These are phyloP conservation scores for Excalfactoria chinensis DNA, from an alignment of 2,113 vertebrate genomes.

Conservation along the genomic window DNA sequence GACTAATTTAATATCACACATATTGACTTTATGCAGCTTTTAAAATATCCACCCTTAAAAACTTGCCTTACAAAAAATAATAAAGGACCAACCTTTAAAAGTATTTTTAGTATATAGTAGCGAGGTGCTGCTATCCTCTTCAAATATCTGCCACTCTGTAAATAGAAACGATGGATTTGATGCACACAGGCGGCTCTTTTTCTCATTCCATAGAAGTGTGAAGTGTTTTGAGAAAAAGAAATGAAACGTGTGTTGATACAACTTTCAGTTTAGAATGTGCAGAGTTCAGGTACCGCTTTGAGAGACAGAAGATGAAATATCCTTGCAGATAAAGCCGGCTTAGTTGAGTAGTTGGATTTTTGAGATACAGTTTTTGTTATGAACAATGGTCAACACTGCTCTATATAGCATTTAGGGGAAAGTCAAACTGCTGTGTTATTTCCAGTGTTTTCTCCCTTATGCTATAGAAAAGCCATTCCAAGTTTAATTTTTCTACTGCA, in stretches of 20 bases:
- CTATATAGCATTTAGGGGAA: conserved; percentile 4
- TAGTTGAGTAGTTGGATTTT: background rate
- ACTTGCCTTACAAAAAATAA: background rate
- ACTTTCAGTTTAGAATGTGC: background rate
- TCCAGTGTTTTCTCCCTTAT: conserved; percentile 24
- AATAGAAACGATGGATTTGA: background rate
- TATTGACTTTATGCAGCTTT: background rate
- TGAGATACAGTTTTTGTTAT: background rate
- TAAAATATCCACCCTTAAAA: background rate
- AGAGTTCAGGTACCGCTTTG: background rate
- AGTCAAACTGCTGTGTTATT: background rate
- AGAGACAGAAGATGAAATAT: background rate
- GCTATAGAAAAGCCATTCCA: background rate
- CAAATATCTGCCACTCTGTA: background rate
- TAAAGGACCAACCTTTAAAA: background rate
- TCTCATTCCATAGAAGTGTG: background rate
- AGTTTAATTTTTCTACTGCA: background rate
- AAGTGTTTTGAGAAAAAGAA: background rate
- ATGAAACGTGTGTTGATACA: background rate
- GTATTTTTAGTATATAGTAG: background rate
- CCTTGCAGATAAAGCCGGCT: background rate
- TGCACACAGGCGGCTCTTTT: background rate
- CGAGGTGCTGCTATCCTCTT: background rate
- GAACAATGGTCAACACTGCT: background rate
- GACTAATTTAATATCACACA: background rate